Evolutionary conservation across 2,888 invertebrate species (phyloP).

Genomic region (Trachelus iudaicus): DNA sequence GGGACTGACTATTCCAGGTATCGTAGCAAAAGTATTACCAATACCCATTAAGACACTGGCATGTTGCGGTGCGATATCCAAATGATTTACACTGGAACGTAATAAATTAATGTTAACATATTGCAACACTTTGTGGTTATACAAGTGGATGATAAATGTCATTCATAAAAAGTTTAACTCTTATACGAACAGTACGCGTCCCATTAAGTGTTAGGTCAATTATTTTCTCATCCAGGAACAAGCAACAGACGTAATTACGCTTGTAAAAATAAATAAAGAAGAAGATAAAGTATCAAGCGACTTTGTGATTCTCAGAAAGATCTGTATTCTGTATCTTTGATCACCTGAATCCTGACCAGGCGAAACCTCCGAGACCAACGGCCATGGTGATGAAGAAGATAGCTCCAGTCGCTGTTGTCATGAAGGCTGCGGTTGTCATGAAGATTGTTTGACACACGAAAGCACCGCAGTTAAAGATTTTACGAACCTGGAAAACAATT

Average conservation of each 20-base stretch:
- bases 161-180: too few relatives aligned
- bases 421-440: conserved; percentile 85
- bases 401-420: conserved; percentile 75
- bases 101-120: not conserved
- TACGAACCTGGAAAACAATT: conserved; percentile 66
- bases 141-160: not conserved
- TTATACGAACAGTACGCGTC: too few relatives aligned
- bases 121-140: not conserved
- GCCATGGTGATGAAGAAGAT: conserved; percentile 88
- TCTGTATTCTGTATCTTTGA: conserved; percentile 1
- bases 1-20: conserved; percentile 93
- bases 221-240: too few relatives aligned
- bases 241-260: too few relatives aligned
- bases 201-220: too few relatives aligned
- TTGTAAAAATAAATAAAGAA: too few relatives aligned
- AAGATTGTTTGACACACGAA: conserved; percentile 86
- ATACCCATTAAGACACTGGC: conserved; percentile 93
- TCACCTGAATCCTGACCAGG: conserved; percentile 92
- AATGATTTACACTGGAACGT: conserved; percentile 77
- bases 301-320: too few relatives aligned
- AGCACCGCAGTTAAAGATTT: conserved; percentile 79
- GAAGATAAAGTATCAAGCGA: too few relatives aligned
- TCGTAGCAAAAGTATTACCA: conserved; percentile 89
- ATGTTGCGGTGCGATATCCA: conserved; percentile 92
- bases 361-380: conserved; percentile 91